Conservation (phyloP, 2,797 vertebrate genomes). For the Aulostomus chinensis region DNA sequence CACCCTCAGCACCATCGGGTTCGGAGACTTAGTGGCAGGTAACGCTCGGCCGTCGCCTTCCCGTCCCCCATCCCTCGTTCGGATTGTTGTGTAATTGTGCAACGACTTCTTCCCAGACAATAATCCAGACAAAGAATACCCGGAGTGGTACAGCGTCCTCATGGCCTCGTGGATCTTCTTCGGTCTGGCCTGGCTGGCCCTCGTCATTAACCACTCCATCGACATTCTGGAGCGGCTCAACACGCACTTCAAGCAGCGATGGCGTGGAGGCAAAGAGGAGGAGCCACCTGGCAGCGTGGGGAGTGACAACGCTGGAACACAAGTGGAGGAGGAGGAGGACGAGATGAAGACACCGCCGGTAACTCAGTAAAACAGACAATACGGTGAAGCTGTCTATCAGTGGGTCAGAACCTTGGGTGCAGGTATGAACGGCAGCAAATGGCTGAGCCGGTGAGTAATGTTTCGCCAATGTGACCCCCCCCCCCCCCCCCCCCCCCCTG, state of each 20-base stretch:
- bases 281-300: background rate
- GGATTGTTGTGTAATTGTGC: background rate
- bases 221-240: conserved; percentile 84
- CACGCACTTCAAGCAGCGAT: conserved; percentile 43
- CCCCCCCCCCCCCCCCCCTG: too few relatives aligned
- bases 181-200: conserved; percentile 91
- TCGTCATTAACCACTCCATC: conserved; percentile 88
- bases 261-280: background rate
- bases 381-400: background rate
- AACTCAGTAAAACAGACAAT: conserved; percentile 14
- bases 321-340: conserved; percentile 45
- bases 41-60: too few relatives aligned
- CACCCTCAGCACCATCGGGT: conserved; percentile 93
- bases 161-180: conserved; percentile 93
- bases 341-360: conserved; percentile 37
- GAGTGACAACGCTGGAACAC: conserved; percentile 26
- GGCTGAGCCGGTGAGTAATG: too few relatives aligned
- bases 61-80: too few relatives aligned
- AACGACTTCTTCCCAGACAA: conserved; percentile 71
- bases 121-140: conserved; percentile 82
- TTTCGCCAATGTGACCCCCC: too few relatives aligned
- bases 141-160: conserved; percentile 87
- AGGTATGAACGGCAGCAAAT: too few relatives aligned
- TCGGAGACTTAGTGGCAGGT: conserved; percentile 93
- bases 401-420: background rate